Evolutionary conservation across 2,888 invertebrate species (phyloP).

Genomic region (Aporophyla lueneburgensis): DNA sequence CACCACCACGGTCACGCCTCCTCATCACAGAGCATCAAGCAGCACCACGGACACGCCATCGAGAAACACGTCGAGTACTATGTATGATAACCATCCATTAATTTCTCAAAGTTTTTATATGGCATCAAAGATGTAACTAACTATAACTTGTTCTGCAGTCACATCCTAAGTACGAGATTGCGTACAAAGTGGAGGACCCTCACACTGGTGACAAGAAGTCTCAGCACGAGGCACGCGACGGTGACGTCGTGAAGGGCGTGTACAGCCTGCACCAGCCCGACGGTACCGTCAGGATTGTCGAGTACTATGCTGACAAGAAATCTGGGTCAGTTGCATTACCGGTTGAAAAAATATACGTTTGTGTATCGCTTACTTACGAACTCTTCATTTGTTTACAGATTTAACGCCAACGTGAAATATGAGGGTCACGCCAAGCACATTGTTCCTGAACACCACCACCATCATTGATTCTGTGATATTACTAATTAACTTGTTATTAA

Average conservation of each 20-base stretch:
- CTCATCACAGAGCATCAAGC: constrained; percentile 76
- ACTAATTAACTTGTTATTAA: neutral
- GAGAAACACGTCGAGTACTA: constrained; percentile 63
- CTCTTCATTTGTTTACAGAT: constrained; percentile 15
- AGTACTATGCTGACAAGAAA: constrained; percentile 64
- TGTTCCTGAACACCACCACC: constrained; percentile 58
- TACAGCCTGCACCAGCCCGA: no score
- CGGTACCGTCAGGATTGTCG: neutral
- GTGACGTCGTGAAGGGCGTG: no score
- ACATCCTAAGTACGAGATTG: constrained; percentile 80
- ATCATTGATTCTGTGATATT: constrained; percentile 47
- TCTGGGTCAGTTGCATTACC: constrained; percentile 41
- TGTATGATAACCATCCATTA: constrained; percentile 25
- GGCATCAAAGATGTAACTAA: neutral
- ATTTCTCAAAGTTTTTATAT: neutral
- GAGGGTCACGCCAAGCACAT: constrained; percentile 64
- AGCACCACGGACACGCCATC: constrained; percentile 66
- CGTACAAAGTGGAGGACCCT: no score
- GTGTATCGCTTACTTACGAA: neutral
- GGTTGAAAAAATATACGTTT: neutral
- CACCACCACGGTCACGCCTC: constrained; percentile 71
- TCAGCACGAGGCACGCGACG: no score
- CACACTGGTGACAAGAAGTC: no score
- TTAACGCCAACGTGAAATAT: constrained; percentile 56
- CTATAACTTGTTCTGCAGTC: constrained; percentile 61